Evolutionary conservation across 2,113 vertebrate genomes (phyloP).

Genomic region (Sceloporus tristichus): DNA sequence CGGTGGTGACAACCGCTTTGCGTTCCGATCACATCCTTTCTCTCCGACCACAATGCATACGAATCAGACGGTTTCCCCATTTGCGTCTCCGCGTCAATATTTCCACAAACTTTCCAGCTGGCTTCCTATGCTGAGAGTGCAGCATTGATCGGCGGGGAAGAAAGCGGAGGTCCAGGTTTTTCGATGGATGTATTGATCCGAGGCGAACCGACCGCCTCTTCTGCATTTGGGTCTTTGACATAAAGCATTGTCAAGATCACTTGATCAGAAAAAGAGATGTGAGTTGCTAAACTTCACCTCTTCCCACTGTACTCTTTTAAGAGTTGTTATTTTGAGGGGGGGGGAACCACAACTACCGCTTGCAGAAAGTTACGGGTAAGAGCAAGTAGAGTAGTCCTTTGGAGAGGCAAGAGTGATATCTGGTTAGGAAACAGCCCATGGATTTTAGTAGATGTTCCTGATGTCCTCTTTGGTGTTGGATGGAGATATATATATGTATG

Average conservation of each 20-base stretch:
- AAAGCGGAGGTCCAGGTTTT: background rate
- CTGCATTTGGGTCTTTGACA: background rate
- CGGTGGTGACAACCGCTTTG: background rate
- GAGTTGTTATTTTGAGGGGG: no score
- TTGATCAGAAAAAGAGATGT: background rate
- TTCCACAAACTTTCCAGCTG: slow-evolving; percentile 29
- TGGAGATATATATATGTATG: no score
- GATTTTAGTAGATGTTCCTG: no score
- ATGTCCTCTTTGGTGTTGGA: no score
- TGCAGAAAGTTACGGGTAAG: background rate
- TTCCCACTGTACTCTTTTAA: background rate
- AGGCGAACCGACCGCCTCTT: background rate
- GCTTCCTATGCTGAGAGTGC: background rate
- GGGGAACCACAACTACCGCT: no score
- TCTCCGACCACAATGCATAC: slow-evolving; percentile 1
- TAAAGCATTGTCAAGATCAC: background rate
- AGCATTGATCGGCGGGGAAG: background rate
- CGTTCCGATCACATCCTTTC: background rate
- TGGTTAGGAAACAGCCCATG: background rate
- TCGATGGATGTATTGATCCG: background rate
- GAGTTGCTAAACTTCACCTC: background rate
- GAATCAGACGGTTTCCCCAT: background rate
- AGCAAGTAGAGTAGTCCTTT: no score
- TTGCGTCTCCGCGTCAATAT: slow-evolving; percentile 27
- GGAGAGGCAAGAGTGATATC: background rate